Evolutionary conservation across 2,888 invertebrate species (phyloP).

Genomic region (Hydriomena furcata): DNA sequence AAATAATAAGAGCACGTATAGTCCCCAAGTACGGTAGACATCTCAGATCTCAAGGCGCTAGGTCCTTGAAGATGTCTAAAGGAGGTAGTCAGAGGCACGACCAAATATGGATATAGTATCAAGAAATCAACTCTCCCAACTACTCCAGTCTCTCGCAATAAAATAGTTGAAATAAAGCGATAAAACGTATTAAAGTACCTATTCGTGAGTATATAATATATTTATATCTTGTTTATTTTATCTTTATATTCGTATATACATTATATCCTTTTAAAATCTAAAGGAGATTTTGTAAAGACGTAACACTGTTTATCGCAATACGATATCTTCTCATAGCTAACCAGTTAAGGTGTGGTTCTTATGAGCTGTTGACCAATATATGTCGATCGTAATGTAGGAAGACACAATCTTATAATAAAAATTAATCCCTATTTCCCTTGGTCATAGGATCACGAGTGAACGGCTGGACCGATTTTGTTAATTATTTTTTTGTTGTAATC

Average conservation of each 20-base stretch:
- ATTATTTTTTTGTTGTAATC: too few relatives aligned
- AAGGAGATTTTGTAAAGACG: conserved; percentile 7
- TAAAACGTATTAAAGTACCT: conserved; percentile 9
- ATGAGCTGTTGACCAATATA: background rate
- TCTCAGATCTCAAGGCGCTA: too few relatives aligned
- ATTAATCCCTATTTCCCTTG: too few relatives aligned
- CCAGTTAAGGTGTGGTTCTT: background rate
- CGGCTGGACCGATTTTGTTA: too few relatives aligned
- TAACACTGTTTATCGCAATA: conserved; percentile 9
- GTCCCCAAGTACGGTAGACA: too few relatives aligned
- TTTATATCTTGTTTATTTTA: conserved; percentile 12
- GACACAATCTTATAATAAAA: background rate
- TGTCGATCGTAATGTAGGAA: background rate
- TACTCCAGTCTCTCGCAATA: conserved; percentile 1
- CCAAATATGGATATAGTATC: too few relatives aligned
- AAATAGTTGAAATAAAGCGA: conserved; percentile 7
- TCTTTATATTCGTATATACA: conserved; percentile 7
- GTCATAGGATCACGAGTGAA: too few relatives aligned
- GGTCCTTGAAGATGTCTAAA: too few relatives aligned
- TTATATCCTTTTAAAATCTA: conserved; percentile 4
- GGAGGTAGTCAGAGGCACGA: too few relatives aligned
- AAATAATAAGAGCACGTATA: too few relatives aligned
- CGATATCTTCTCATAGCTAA: conserved; percentile 12
- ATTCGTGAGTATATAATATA: too few relatives aligned
- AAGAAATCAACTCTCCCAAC: background rate